phyloP scores from a whole-genome alignment of 2,888 invertebrate genomes.

The Drosophila mettleri region DNA sequence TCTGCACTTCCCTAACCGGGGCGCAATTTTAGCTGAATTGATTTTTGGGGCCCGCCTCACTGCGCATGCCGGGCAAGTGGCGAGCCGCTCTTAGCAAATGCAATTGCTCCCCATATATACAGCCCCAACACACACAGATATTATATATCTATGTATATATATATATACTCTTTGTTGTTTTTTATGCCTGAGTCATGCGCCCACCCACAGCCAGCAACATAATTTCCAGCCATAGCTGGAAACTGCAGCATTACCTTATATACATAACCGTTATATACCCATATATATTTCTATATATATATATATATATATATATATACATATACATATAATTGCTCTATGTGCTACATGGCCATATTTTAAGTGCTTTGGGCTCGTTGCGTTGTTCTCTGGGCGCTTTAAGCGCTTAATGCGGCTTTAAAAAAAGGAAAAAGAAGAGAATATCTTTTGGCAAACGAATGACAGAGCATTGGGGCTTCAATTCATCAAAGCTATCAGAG shows the following conservation, averaged over 20 bases:
- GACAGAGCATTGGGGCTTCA: constrained; percentile 38
- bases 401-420: constrained; percentile 79
- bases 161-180: constrained; percentile 11
- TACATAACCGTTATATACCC: constrained; percentile 8
- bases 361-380: constrained; percentile 54
- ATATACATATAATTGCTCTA: constrained; percentile 9
- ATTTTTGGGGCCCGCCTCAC: constrained; percentile 74
- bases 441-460: constrained; percentile 40
- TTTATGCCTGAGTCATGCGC: constrained; percentile 55
- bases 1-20: constrained; percentile 73
- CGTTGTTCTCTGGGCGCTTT: constrained; percentile 49
- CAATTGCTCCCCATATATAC: constrained; percentile 39
- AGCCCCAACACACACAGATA: constrained; percentile 5
- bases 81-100: constrained; percentile 48
- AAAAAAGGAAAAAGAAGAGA: constrained; percentile 22
- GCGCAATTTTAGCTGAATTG: constrained; percentile 83
- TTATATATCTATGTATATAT: not conserved
- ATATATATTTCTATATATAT: no score
- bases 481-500: constrained; percentile 46
- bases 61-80: constrained; percentile 77
- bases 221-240: constrained; percentile 48
- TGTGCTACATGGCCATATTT: constrained; percentile 71
- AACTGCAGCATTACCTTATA: constrained; percentile 50
- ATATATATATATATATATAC: constrained; percentile 3
- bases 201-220: constrained; percentile 31